Evolutionary conservation across 2,888 invertebrate species (phyloP).

Genomic region (Pegoplata infirma): DNA sequence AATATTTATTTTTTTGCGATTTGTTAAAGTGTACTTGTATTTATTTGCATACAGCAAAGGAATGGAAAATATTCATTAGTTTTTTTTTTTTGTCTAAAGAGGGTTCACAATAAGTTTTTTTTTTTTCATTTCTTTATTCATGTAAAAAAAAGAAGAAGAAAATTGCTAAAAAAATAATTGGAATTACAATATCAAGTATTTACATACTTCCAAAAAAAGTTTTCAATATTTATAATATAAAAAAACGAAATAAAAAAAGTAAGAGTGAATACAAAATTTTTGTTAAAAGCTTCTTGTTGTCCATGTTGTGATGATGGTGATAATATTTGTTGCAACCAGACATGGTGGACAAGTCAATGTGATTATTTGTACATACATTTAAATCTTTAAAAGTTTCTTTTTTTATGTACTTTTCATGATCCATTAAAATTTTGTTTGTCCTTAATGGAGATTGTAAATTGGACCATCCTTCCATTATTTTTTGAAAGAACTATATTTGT

Average conservation of each 20-base stretch:
- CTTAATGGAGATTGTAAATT: too few relatives aligned
- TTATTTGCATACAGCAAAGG: neutral
- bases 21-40: neutral
- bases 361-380: slow-evolving; percentile 25
- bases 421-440: slow-evolving; percentile 42
- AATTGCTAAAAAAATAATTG: too few relatives aligned
- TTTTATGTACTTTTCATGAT: slow-evolving; percentile 46
- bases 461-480: too few relatives aligned
- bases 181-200: neutral
- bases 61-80: neutral
- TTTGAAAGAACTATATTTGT: too few relatives aligned
- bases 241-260: slow-evolving; percentile 40
- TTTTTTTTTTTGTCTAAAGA: neutral
- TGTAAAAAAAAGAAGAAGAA: neutral
- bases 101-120: neutral
- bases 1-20: neutral
- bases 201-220: neutral
- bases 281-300: slow-evolving; percentile 26
- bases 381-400: slow-evolving; percentile 28
- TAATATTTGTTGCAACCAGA: slow-evolving; percentile 46
- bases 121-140: neutral
- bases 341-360: slow-evolving; percentile 35
- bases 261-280: slow-evolving; percentile 44
- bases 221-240: neutral
- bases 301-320: neutral